Percentiles rank a stretch among this genome's conserved stretches.
Conservation (phyloP, 2,888 invertebrate genomes). For the Pelosia muscerda region DNA sequence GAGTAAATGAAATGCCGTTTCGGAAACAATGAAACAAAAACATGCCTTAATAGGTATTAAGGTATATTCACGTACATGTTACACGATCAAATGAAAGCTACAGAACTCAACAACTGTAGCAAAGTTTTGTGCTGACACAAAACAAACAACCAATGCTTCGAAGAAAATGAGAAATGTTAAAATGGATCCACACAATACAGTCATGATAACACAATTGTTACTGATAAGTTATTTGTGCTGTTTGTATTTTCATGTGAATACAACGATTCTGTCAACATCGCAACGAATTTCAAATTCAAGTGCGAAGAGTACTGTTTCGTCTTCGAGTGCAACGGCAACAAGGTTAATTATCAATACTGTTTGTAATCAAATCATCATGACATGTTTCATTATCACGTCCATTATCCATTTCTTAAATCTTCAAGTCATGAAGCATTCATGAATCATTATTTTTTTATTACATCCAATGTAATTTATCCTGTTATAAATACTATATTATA, state of each 20-base stretch:
- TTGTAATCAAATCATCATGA: conserved; percentile 34
- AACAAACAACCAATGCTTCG: not conserved
- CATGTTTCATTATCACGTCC: not conserved
- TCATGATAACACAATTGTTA: not conserved
- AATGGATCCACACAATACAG: not conserved
- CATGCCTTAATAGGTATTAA: too few relatives aligned
- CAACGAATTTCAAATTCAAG: conserved; percentile 27
- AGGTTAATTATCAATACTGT: conserved; percentile 61
- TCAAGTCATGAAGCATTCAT: not conserved
- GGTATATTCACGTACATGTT: too few relatives aligned
- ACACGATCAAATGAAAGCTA: not conserved
- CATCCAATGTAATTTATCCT: not conserved
- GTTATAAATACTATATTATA: too few relatives aligned
- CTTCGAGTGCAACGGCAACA: conserved; percentile 39
- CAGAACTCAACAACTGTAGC: not conserved
- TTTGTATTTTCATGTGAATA: conserved; percentile 61
- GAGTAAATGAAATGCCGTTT: too few relatives aligned
- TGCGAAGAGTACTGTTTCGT: not conserved
- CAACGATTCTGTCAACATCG: conserved; percentile 72
- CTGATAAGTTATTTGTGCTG: conserved; percentile 2
- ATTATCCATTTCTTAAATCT: not conserved
- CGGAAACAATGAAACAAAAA: too few relatives aligned
- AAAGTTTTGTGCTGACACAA: not conserved
- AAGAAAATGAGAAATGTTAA: not conserved
- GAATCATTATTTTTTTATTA: not conserved